A percentile compares a stretch with the other conserved stretches of the same genome.
Evolutionary conservation across 2,888 invertebrate species (phyloP).

Genomic region (Philereme vetulata): DNA sequence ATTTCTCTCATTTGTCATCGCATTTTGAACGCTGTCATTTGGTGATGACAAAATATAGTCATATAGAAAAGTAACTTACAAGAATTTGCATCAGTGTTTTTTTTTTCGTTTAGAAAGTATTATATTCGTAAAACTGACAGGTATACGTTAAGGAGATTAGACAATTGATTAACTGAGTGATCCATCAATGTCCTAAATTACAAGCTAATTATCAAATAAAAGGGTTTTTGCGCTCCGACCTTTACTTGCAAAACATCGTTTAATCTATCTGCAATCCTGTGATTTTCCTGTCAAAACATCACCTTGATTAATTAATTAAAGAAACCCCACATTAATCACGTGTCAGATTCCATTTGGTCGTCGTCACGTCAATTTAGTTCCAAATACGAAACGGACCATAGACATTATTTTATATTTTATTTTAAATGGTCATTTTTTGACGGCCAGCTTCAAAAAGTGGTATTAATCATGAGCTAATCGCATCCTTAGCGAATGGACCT

Average conservation of each 20-base stretch:
- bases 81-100: not conserved
- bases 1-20: slow-evolving; percentile 26
- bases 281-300: slow-evolving; percentile 42
- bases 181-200: slow-evolving; percentile 28
- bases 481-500: slow-evolving; percentile 79
- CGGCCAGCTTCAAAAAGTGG: slow-evolving; percentile 46
- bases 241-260: slow-evolving; percentile 37
- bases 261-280: slow-evolving; percentile 35
- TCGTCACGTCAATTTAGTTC: slow-evolving; percentile 54
- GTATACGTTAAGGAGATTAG: slow-evolving; percentile 13
- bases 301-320: slow-evolving; percentile 49
- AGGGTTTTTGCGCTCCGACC: slow-evolving; percentile 28
- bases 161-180: slow-evolving; percentile 27
- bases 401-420: slow-evolving; percentile 40
- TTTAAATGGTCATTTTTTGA: slow-evolving; percentile 33
- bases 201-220: slow-evolving; percentile 17
- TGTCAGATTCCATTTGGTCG: slow-evolving; percentile 54
- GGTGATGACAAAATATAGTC: slow-evolving; percentile 11
- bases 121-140: slow-evolving; percentile 16
- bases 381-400: slow-evolving; percentile 27
- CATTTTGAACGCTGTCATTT: slow-evolving; percentile 16
- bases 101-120: slow-evolving; percentile 13
- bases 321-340: slow-evolving; percentile 55
- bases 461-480: slow-evolving; percentile 79
- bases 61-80: not conserved